Base-by-base conservation (phyloP, 1,140 invertebrate species). In the Bombus confusus region DNA sequence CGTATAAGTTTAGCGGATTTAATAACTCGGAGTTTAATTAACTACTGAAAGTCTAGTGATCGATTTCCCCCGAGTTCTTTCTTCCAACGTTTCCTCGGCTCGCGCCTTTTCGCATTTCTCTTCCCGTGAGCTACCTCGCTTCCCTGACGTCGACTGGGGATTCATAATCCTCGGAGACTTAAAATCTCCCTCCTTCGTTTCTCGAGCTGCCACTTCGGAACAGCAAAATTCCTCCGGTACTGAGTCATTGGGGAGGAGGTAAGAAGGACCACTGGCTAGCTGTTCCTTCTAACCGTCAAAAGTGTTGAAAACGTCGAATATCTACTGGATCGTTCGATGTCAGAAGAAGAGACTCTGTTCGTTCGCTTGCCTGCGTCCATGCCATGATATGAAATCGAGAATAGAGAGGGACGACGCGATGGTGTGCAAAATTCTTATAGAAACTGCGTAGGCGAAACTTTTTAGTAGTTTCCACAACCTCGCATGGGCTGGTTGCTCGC, bases 1-100 rank as follows among this genome's bases (percentile, higher is more conserved):
- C 90, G 75, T 91, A 90, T 79, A 91, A 87, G 93, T 93, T 92
- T 94, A 92, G 90, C 91, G 91, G 91, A 94, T 94, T 94, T 94
- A 93, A 94, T 94, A 94, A 95, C 92, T 93, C 91, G 76, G 91
- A 93, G 93, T 94, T 93, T 94, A 95, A 94, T 94, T 94, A 94
- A 94, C 94, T 93, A 88, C 91, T 91, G 90, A 91, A 92, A 93
- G 92, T 93, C 89, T 86, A 84, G 43, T 92, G 93, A 94, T 94
- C 93, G 92, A 94, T 94, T 90, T 94, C 91, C 91, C 90, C 85
- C 69, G 90, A 92, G 92, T 89, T 88, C 82, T 74, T 87, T 87
- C 74, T 76, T 75, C 43, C 78, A 78, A 83, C 31, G 66, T 92
- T 91, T 87, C 81, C 84, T 82, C 84, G 66, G 28, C 74, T 47